Base-by-base conservation (phyloP, 2,888 invertebrate species). In the Bibio marci region DNA sequence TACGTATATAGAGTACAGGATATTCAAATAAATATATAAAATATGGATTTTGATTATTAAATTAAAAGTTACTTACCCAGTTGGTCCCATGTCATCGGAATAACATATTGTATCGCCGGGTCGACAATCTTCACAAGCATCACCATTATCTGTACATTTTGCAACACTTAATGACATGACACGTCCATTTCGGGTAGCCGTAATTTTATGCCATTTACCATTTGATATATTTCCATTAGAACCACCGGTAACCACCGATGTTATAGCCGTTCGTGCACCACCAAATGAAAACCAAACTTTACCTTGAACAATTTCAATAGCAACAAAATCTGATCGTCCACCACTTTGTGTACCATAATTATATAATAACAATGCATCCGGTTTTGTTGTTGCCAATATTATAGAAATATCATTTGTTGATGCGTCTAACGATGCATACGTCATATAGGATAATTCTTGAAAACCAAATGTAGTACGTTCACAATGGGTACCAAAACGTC, bases 391-490 rank as follows among this genome's bases (percentile, higher is more conserved):
- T 2, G 92, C 81, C 59, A 92, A 90, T 40, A 86, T 78, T 39
- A 94, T 75, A 0, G 85, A 81, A 45, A 94, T 85, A 52, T 90
- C 88, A 56, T 92, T 92, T 3, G 87, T 88, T 35, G 80, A 82
- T 1, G 85, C 76, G 56, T 88, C 86, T 47, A 94, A 60, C 0
- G 87, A 67, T 3, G 82, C 75, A 59, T 91, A 92, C 19, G 81
- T 73, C 82, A 91, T 85, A 57, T 73, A 94, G 0, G 92, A 92
- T 1, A 90, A 66, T 50, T 86, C 85, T 40, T 74, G 73, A 61
- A 95, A 95, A 14, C 92, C 90, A 55, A 74, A 86, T 2, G 88
- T 88, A 2, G 86, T 79, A 48, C 81, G 78, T 57, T 94, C 90
- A 59, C 94, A 95, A 51, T 86, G 85, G 30, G 81, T 70, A 8